Percentiles rank a stretch among this genome's conserved stretches.
phyloP scores from a whole-genome alignment of 2,797 vertebrate species.

The Myotis pilosus region DNA sequence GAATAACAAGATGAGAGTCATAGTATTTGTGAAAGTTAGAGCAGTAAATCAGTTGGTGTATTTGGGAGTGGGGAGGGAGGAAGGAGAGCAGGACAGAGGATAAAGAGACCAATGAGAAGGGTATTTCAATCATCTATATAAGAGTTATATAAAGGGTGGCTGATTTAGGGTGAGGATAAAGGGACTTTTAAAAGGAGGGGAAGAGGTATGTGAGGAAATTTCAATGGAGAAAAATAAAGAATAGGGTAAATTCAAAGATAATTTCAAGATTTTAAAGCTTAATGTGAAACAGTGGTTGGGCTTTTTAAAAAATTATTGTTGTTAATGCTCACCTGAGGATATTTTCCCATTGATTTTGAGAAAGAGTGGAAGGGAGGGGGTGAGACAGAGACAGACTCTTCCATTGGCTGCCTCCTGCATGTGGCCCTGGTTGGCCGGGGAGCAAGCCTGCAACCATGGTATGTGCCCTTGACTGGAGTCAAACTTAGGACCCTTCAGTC shows the following conservation, averaged over 20 bases:
- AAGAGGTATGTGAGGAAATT: not conserved
- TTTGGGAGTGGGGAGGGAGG: not conserved
- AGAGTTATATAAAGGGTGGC: not conserved
- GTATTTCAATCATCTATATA: not conserved
- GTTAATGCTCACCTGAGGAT: no score
- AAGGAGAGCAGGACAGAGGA: not conserved
- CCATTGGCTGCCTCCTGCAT: no score
- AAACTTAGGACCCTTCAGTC: no score
- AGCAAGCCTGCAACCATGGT: no score
- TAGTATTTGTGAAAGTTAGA: not conserved
- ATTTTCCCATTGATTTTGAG: no score
- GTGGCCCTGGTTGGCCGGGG: no score
- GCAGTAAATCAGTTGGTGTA: not conserved
- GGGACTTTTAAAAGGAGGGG: not conserved
- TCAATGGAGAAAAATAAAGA: not conserved
- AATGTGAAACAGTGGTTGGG: not conserved
- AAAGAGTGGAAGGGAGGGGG: no score
- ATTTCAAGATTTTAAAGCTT: not conserved
- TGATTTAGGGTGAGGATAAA: not conserved
- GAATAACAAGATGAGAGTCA: not conserved
- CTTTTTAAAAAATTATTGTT: no score
- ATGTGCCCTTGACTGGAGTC: no score
- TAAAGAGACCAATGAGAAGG: not conserved
- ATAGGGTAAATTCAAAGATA: not conserved
- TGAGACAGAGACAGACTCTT: no score